A percentile compares a stretch with the other conserved stretches of the same genome.
Conservation (phyloP, 2,888 invertebrate species). For the Drosophila emarginata region DNA sequence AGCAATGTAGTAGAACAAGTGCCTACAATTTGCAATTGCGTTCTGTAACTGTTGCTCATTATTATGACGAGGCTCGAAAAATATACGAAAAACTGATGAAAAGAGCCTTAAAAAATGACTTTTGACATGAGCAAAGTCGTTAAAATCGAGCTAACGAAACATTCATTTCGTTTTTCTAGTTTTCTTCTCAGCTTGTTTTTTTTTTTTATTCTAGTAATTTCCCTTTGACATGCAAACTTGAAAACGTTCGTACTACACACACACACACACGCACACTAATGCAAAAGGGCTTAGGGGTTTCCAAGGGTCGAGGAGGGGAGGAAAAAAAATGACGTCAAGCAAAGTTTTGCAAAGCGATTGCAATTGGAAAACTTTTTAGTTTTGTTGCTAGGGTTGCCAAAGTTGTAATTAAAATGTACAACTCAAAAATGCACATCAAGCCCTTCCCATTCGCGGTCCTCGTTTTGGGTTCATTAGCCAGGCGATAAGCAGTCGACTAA, state of each 20-base stretch:
- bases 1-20: not conserved
- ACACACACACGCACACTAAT: not conserved
- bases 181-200: not conserved
- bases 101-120: not conserved
- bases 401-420: constrained; percentile 47
- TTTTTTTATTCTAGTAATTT: constrained; percentile 51
- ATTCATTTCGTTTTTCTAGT: constrained; percentile 5
- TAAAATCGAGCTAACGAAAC: constrained; percentile 5
- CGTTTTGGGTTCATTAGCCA: constrained; percentile 40
- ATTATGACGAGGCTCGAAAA: constrained; percentile 20
- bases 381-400: constrained; percentile 28
- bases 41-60: constrained; percentile 58
- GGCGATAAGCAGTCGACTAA: constrained; percentile 1
- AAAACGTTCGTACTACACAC: constrained; percentile 9
- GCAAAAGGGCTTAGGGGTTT: not conserved
- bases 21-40: constrained; percentile 18
- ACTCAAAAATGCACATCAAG: constrained; percentile 11
- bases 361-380: constrained; percentile 46
- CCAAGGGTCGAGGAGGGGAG: not conserved
- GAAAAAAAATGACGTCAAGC: constrained; percentile 48
- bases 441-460: not conserved
- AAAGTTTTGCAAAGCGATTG: constrained; percentile 41
- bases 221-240: constrained; percentile 69
- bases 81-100: not conserved
- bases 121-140: constrained; percentile 8